These are phyloP conservation scores for Neodontobutis hainanensis DNA, from an alignment of 2,113 vertebrate genomes.

Conservation along the genomic window DNA sequence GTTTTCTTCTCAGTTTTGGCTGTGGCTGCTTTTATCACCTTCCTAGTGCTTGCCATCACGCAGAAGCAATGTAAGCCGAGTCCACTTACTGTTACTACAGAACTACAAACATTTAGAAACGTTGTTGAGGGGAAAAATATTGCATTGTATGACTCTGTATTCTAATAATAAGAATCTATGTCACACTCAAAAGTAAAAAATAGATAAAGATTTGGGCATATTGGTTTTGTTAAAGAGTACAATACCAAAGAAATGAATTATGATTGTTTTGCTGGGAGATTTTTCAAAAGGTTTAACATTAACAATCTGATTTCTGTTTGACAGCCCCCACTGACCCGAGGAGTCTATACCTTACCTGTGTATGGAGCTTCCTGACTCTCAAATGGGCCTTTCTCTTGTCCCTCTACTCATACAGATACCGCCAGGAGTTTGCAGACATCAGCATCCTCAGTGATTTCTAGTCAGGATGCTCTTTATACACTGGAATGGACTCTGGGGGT, in stretches of 20 bases:
- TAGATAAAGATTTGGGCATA: too few relatives aligned
- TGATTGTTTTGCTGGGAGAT: not conserved
- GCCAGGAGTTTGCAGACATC: constrained; percentile 93
- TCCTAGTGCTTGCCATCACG: constrained; percentile 87
- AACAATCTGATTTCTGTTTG: constrained; percentile 17
- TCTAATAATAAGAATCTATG: too few relatives aligned
- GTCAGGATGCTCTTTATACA: constrained; percentile 52
- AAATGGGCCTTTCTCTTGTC: constrained; percentile 91
- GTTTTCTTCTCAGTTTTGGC: constrained; percentile 84
- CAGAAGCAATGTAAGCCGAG: constrained; percentile 85
- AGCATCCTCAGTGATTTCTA: constrained; percentile 97
- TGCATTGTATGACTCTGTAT: too few relatives aligned
- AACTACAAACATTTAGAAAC: too few relatives aligned
- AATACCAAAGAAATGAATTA: not conserved
- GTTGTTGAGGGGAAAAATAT: too few relatives aligned
- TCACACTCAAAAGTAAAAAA: too few relatives aligned
- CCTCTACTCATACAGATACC: constrained; percentile 86
- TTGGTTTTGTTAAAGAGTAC: too few relatives aligned
- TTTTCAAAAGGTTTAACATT: not conserved
- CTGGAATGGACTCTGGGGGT: constrained; percentile 27
- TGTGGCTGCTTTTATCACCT: constrained; percentile 83
- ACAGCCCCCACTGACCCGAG: constrained; percentile 83
- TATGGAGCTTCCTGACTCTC: constrained; percentile 91
- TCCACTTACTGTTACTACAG: too few relatives aligned
- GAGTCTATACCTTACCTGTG: constrained; percentile 88